Evolutionary conservation across 1,140 invertebrate species (phyloP).

Genomic region (Caenorhabditis remanei): DNA sequence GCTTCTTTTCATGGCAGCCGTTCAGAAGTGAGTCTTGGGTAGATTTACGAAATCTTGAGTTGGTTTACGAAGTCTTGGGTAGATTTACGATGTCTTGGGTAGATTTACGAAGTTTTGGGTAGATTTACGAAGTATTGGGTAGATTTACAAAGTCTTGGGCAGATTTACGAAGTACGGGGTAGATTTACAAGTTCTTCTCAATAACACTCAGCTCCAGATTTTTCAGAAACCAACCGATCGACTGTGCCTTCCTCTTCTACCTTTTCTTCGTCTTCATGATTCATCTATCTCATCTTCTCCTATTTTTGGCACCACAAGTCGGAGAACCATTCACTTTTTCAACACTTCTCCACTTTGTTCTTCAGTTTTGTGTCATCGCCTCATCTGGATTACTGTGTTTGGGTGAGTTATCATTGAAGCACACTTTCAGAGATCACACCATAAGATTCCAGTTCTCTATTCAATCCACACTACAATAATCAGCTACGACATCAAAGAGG

Average conservation of each 20-base stretch:
- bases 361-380: constrained; percentile 64
- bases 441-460: constrained; percentile 12
- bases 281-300: constrained; percentile 50
- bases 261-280: constrained; percentile 63
- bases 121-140: no score
- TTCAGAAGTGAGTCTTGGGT: constrained; percentile 31
- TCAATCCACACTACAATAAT: constrained; percentile 49
- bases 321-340: constrained; percentile 61
- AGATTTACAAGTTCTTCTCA: no score
- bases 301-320: constrained; percentile 59
- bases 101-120: no score
- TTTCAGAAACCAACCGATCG: constrained; percentile 53
- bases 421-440: no score
- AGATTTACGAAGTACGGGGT: no score
- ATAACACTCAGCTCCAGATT: no score
- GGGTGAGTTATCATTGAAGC: neutral
- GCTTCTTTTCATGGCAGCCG: constrained; percentile 38
- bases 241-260: constrained; percentile 57
- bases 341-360: constrained; percentile 49
- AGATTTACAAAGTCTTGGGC: no score
- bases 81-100: no score
- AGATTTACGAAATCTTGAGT: no score
- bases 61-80: no score
- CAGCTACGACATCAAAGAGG: constrained; percentile 27
- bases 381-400: constrained; percentile 48